phyloP scores from a whole-genome alignment of 2,113 vertebrate genomes.

The Lagopus leucura region DNA sequence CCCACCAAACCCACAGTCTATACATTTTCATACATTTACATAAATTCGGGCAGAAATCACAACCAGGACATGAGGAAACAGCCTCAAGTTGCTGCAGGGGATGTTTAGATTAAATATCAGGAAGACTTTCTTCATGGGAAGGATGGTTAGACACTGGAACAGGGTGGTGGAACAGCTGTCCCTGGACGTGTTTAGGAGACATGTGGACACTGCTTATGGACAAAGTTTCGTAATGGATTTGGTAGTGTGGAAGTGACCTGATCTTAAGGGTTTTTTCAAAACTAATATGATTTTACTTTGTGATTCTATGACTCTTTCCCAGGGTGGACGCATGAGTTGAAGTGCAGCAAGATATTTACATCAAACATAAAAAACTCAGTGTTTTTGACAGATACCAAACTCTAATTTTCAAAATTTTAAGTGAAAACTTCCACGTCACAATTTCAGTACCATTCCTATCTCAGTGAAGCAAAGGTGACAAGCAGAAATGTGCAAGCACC shows the following conservation, averaged over 20 bases:
- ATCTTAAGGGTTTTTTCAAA: background rate
- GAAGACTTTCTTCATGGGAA: background rate
- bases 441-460: background rate
- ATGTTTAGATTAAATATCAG: background rate
- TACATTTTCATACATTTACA: constrained; percentile 14
- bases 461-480: background rate
- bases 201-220: background rate
- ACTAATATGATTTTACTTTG: background rate
- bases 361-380: background rate
- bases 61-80: background rate
- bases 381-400: background rate
- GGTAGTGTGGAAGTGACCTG: background rate
- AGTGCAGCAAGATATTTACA: background rate
- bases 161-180: background rate
- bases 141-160: background rate
- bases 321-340: background rate
- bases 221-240: background rate
- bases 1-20: background rate
- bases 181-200: background rate
- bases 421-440: background rate
- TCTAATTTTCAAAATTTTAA: background rate
- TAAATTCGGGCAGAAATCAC: constrained; percentile 5
- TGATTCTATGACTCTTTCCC: background rate
- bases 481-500: background rate
- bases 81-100: background rate